These are phyloP conservation scores for Elmis aenea DNA, from an alignment of 2,888 invertebrate species.

Conservation along the genomic window DNA sequence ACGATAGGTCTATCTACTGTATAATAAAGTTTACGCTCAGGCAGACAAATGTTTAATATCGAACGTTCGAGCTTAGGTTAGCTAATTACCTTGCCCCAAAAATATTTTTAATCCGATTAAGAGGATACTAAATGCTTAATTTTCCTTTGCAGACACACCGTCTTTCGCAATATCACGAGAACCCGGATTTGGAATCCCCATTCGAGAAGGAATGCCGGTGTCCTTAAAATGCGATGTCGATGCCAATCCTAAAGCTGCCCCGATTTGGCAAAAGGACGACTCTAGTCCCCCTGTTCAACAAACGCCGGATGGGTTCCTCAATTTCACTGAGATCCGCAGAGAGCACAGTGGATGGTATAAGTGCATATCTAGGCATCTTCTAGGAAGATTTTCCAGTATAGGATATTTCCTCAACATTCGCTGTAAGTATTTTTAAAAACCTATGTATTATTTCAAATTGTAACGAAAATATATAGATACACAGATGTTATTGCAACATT, in stretches of 20 bases:
- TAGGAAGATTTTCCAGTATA: constrained; percentile 82
- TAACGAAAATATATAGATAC: no score
- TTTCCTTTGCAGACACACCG: constrained; percentile 69
- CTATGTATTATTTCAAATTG: background rate
- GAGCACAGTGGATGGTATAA: constrained; percentile 92
- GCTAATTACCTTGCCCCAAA: no score
- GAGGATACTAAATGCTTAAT: background rate
- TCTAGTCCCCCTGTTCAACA: constrained; percentile 56
- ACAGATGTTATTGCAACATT: no score
- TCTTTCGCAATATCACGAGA: constrained; percentile 88
- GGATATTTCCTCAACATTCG: constrained; percentile 86
- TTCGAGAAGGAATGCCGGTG: constrained; percentile 83
- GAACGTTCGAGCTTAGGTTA: no score
- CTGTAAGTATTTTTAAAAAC: constrained; percentile 61
- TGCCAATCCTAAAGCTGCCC: constrained; percentile 83
- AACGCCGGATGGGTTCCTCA: constrained; percentile 73
- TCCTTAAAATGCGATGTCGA: constrained; percentile 90
- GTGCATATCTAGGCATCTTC: constrained; percentile 78
- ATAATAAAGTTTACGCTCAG: no score
- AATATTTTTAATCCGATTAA: no score
- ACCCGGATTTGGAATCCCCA: constrained; percentile 87
- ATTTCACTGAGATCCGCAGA: constrained; percentile 73
- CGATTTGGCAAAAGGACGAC: constrained; percentile 70
- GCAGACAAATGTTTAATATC: no score
- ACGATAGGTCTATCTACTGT: no score